Base-by-base conservation (phyloP, 2,113 vertebrate genomes). In the Sphaerodactylus townsendi region DNA sequence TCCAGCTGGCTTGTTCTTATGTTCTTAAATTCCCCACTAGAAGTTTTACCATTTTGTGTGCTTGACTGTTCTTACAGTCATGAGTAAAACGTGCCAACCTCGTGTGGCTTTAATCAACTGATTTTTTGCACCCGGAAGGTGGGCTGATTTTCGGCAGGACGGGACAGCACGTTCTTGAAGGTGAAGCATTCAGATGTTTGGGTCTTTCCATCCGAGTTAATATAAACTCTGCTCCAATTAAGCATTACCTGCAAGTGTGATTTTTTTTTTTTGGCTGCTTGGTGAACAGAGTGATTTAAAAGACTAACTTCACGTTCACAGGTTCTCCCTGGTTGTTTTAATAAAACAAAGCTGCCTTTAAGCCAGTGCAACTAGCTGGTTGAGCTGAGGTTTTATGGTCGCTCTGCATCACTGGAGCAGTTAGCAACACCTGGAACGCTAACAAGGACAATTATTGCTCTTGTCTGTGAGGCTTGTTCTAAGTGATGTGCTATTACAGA, bases 371-470 rank as follows among this genome's bases (percentile, higher is more conserved):
- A 87, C 83, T 50, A 50, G 86, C 83, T 90, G 11, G 71, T 87
- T 91, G 21, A 30, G 85, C 83, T 76, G 89, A 82, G 78, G 15
- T 84, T 83, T 87, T 89, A 77, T 82, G 87, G 87, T 66, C 87
- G 90, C 85, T 90, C 81, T 84, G 71, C 93, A 89, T 85, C 86
- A 75, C 5, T 86, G 91, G 86, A 88, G 88, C 79, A 72, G 90
- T 44, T 9, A 87, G 84, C 82, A 81, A 82, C 87, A 91, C 77
- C 83, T 89, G 89, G 65, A 77, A 78, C 1, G 0, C 53, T n/a
- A 83, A 9, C 73, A 75, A 85, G 81, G 72, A 86, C 84, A 83
- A 83, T 92, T 82, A 44, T 89, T 44, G 59, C 77, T 85, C 28
- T 64, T 92, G 87, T 85, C 56, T 74, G 81, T 13, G 23, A 71